Percentiles rank a stretch among this genome's conserved stretches.
Conservation (phyloP, 2,888 invertebrate genomes). For the Helleia helle region DNA sequence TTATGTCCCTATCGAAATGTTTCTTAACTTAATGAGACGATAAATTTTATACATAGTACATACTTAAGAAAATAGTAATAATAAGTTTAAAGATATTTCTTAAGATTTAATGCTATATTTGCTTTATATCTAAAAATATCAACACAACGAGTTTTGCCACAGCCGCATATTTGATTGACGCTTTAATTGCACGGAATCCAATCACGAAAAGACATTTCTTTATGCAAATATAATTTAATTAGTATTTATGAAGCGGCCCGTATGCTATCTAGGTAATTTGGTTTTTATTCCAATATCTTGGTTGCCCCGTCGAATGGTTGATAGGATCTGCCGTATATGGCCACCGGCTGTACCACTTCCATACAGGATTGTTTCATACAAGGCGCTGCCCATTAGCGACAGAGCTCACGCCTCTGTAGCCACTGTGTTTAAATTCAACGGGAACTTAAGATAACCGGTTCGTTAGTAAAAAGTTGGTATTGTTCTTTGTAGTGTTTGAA, state of each 20-base stretch:
- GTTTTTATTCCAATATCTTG: conserved; percentile 14
- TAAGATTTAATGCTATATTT: too few relatives aligned
- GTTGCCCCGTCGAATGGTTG: conserved; percentile 17
- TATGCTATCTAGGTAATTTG: conserved; percentile 1
- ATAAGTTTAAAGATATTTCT: too few relatives aligned
- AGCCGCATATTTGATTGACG: too few relatives aligned
- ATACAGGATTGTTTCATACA: conserved; percentile 27
- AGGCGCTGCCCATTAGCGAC: conserved; percentile 23
- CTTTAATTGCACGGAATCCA: too few relatives aligned
- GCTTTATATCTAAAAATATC: too few relatives aligned
- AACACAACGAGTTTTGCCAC: too few relatives aligned
- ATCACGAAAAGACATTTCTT: not conserved
- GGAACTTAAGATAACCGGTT: conserved; percentile 3
- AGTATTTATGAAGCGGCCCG: conserved; percentile 7
- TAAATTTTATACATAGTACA: too few relatives aligned
- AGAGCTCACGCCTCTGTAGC: conserved; percentile 20
- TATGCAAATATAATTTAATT: conserved; percentile 8
- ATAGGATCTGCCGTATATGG: conserved; percentile 24
- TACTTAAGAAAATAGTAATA: too few relatives aligned
- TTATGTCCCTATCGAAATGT: too few relatives aligned
- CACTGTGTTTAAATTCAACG: conserved; percentile 18
- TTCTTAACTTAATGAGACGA: too few relatives aligned
- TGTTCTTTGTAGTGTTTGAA: too few relatives aligned
- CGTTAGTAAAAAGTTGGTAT: conserved; percentile 1
- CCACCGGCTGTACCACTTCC: conserved; percentile 24